Percentiles rank a stretch among this genome's conserved stretches.
These are phyloP conservation scores for Littorina saxatilis DNA, from an alignment of 1,140 invertebrate species.

Conservation along the genomic window DNA sequence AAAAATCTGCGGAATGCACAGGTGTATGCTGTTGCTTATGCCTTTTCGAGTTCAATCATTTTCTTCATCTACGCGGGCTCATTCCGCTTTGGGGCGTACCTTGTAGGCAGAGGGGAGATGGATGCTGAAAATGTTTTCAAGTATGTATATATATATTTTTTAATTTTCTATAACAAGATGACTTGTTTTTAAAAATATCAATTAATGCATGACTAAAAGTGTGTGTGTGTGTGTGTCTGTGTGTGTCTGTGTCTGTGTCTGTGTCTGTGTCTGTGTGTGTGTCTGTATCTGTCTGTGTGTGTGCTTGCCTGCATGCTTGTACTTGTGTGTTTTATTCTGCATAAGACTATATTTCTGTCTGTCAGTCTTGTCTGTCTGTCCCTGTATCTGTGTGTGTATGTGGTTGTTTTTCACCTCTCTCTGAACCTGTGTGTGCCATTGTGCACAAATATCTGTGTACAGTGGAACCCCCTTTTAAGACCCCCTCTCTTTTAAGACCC, in stretches of 20 bases:
- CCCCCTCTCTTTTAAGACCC: too few species aligned
- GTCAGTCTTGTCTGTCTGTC: not conserved
- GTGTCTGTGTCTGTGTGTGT: not conserved
- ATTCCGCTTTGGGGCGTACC: slow-evolving; percentile 88
- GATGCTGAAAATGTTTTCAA: slow-evolving; percentile 87
- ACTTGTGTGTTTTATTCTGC: not conserved
- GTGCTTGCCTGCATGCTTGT: not conserved
- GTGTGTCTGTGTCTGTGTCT: not conserved
- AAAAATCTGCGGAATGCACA: slow-evolving; percentile 80
- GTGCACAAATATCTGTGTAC: not conserved
- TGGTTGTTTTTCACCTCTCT: too few species aligned
- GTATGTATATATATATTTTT: too few species aligned
- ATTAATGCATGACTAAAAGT: not conserved
- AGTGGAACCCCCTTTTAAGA: not conserved
- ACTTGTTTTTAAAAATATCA: too few species aligned
- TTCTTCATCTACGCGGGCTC: slow-evolving; percentile 88
- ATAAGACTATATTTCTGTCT: not conserved
- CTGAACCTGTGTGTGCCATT: not conserved
- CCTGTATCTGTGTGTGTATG: not conserved
- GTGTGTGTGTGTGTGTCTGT: not conserved
- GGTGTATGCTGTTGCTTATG: slow-evolving; percentile 83
- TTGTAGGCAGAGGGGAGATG: slow-evolving; percentile 82
- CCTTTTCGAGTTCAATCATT: slow-evolving; percentile 85
- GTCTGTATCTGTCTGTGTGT: too few species aligned
- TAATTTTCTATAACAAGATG: too few species aligned